These are phyloP conservation scores for Carcinoscorpius rotundicauda DNA, from an alignment of 1,140 invertebrate genomes.

Conservation along the genomic window DNA sequence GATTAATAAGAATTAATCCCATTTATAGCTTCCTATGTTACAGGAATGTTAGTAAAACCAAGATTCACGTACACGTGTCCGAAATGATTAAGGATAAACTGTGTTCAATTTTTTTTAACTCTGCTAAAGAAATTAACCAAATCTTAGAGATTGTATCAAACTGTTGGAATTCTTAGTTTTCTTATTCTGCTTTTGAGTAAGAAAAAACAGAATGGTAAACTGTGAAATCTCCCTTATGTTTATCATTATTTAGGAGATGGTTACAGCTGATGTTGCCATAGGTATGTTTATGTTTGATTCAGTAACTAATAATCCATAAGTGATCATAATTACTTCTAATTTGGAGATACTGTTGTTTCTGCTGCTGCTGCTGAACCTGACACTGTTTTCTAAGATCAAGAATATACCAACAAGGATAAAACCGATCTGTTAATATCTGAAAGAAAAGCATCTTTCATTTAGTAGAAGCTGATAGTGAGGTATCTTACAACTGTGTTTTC, in stretches of 20 bases:
- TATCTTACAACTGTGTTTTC: too few relatives aligned
- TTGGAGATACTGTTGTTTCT: too few relatives aligned
- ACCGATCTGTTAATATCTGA: too few relatives aligned
- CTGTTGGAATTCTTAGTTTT: conserved; percentile 68
- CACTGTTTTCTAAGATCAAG: too few relatives aligned
- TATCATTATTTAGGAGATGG: conserved; percentile 72
- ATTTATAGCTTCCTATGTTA: too few relatives aligned
- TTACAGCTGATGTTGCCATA: conserved; percentile 52
- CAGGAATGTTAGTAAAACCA: conserved; percentile 8
- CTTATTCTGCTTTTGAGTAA: conserved; percentile 58
- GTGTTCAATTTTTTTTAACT: conserved; percentile 21
- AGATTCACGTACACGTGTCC: conserved; percentile 12
- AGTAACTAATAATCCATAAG: conserved; percentile 46
- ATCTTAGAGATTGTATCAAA: conserved; percentile 45
- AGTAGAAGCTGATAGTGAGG: too few relatives aligned
- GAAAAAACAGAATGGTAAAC: conserved; percentile 45
- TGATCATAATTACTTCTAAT: conserved; percentile 61
- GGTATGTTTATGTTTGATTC: conserved; percentile 71
- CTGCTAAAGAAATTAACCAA: conserved; percentile 29
- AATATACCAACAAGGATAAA: too few relatives aligned
- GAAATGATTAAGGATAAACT: conserved; percentile 23
- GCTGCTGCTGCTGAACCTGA: too few relatives aligned
- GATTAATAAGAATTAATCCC: too few relatives aligned
- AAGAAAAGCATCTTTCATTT: too few relatives aligned
- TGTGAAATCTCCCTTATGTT: conserved; percentile 51